A percentile compares a stretch with the other conserved stretches of the same genome.
These are phyloP conservation scores for Halesus radiatus DNA, from an alignment of 1,140 invertebrate genomes.

Conservation along the genomic window DNA sequence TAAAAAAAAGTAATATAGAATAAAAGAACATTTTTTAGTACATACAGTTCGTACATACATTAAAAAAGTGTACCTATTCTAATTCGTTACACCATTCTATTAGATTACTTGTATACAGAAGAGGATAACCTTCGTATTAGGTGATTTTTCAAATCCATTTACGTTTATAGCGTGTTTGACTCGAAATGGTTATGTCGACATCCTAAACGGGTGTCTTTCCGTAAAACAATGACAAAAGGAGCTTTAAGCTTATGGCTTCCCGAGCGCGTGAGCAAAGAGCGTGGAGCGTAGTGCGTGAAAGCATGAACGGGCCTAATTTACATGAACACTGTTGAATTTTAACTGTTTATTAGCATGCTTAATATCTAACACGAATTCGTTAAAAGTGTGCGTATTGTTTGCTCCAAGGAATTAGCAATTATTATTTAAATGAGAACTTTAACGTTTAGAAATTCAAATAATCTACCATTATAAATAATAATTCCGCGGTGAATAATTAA, in stretches of 20 bases:
- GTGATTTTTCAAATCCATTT: no score
- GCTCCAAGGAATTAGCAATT: conserved; percentile 33
- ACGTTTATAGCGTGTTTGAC: neutral
- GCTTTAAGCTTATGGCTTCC: conserved; percentile 43
- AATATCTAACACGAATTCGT: conserved; percentile 43
- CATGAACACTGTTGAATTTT: conserved; percentile 54
- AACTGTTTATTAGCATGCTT: conserved; percentile 49
- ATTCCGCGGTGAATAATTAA: no score
- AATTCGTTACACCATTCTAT: no score
- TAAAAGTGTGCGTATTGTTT: conserved; percentile 40
- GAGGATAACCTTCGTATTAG: no score
- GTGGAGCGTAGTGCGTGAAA: conserved; percentile 33
- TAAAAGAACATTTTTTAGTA: no score
- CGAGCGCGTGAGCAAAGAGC: conserved; percentile 45
- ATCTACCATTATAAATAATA: conserved; percentile 12
- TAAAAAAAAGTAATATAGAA: no score
- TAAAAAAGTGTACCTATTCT: no score
- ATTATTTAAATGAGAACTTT: conserved; percentile 38
- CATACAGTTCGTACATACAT: no score
- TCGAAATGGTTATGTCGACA: conserved; percentile 2
- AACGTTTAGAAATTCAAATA: conserved; percentile 29
- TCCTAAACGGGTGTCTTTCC: neutral
- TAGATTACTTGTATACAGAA: no score
- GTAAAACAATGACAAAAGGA: conserved; percentile 52
- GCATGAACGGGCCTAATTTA: conserved; percentile 51